Conservation (phyloP, 2,797 vertebrate species). For the Alosa sapidissima region DNA sequence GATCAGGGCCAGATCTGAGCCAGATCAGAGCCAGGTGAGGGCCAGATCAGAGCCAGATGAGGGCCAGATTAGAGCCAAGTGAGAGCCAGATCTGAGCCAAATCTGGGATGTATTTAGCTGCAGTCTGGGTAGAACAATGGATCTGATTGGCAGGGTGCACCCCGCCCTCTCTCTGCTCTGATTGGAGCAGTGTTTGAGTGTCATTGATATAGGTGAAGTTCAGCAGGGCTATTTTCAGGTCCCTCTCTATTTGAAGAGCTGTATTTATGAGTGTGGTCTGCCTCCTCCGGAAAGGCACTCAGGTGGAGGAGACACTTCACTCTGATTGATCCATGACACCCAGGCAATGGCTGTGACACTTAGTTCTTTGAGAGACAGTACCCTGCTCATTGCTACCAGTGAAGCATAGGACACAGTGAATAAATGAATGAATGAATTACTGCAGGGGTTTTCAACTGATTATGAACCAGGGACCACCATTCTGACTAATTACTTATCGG, state of each 20-base stretch:
- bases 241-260: constrained; percentile 41
- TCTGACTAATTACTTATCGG: too few species aligned
- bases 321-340: neutral
- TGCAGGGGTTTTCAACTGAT: too few species aligned
- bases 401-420: neutral
- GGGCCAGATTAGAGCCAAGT: neutral
- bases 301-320: neutral
- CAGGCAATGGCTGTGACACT: neutral
- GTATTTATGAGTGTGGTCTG: neutral
- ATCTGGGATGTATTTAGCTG: neutral
- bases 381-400: neutral
- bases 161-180: neutral
- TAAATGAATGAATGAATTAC: neutral
- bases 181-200: neutral
- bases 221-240: constrained; percentile 37
- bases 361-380: neutral
- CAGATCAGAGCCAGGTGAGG: too few species aligned
- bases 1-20: neutral
- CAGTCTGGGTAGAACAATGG: neutral
- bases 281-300: neutral
- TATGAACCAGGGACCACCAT: too few species aligned
- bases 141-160: neutral
- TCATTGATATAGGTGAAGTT: constrained; percentile 35
- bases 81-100: neutral
- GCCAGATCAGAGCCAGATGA: too few species aligned